phyloP scores from a whole-genome alignment of 2,113 vertebrate genomes.

The Cairina moschata region DNA sequence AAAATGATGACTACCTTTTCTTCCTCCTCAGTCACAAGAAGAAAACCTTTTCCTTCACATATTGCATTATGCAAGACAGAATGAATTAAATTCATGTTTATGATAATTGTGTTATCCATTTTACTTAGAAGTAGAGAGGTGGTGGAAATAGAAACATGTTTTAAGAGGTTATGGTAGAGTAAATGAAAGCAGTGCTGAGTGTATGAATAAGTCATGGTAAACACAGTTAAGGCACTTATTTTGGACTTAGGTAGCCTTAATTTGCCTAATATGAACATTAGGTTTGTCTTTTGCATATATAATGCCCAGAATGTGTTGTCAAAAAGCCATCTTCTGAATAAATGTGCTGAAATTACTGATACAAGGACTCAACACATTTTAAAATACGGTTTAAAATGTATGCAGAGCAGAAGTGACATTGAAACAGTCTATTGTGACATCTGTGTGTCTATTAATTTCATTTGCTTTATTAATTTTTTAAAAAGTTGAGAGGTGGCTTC shows the following conservation, averaged over 20 bases:
- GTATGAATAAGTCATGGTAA: conserved; percentile 23
- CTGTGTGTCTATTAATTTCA: neutral
- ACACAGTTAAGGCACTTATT: neutral
- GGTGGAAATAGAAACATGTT: conserved; percentile 53
- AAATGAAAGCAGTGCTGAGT: neutral
- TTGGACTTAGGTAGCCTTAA: neutral
- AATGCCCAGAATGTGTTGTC: neutral
- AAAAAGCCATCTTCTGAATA: conserved; percentile 18
- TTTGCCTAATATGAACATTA: conserved; percentile 6
- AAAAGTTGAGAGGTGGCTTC: neutral
- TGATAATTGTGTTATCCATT: conserved; percentile 28
- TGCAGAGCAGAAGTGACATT: neutral
- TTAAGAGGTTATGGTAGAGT: neutral
- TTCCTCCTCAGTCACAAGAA: neutral
- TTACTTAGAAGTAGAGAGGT: conserved; percentile 33
- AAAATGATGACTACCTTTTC: neutral
- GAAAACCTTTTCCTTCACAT: neutral
- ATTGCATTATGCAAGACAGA: neutral
- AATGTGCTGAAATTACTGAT: neutral
- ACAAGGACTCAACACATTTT: neutral
- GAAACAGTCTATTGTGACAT: neutral
- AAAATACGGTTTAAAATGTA: neutral
- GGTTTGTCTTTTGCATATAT: neutral
- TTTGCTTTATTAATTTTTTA: neutral
- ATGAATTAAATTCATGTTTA: conserved; percentile 32